phyloP scores from a whole-genome alignment of 2,797 vertebrate species.

The Lophura swinhoii region DNA sequence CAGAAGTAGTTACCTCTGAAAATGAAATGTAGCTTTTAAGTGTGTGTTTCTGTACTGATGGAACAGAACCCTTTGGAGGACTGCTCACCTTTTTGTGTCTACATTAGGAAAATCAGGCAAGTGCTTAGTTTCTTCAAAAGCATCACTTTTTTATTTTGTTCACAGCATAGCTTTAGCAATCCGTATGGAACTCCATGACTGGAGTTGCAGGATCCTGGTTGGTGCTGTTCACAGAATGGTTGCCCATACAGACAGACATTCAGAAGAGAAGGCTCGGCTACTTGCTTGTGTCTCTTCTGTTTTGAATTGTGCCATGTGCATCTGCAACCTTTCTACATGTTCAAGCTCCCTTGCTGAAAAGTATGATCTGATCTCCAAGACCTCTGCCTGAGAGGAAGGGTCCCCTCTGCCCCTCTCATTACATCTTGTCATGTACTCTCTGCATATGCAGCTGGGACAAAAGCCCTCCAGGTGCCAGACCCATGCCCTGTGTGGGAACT shows the following conservation, averaged over 20 bases:
- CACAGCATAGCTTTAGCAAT: fast-evolving
- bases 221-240: background rate
- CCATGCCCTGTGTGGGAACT: fast-evolving
- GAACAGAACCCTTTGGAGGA: background rate
- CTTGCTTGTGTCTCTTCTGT: background rate
- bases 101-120: background rate
- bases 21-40: background rate
- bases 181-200: too few species aligned
- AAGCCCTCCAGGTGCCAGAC: background rate
- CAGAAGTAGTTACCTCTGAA: background rate
- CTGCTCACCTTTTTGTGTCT: background rate
- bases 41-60: background rate
- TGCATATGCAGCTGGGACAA: background rate
- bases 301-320: background rate
- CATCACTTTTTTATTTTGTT: background rate
- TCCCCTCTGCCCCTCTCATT: background rate
- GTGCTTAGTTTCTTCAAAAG: background rate
- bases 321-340: background rate
- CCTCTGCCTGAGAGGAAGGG: background rate
- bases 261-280: background rate
- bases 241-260: background rate
- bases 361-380: background rate
- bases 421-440: fast-evolving
- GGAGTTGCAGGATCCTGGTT: fast-evolving
- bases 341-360: background rate